Percentiles rank a stretch among this genome's conserved stretches.
These are phyloP conservation scores for Sula dactylatra DNA, from an alignment of 2,113 vertebrate species.

Conservation along the genomic window DNA sequence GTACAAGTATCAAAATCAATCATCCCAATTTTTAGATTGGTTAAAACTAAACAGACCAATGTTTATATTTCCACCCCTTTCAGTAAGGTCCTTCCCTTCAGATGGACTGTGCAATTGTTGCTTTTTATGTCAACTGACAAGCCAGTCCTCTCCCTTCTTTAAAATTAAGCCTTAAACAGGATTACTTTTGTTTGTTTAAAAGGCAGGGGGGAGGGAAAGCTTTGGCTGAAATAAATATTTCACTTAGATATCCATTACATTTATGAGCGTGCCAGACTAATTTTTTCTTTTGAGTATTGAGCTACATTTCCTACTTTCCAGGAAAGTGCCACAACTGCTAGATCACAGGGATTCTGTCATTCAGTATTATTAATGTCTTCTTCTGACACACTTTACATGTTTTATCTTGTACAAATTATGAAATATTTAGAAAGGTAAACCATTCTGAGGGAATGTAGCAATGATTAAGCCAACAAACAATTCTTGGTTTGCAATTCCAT, in stretches of 20 bases:
- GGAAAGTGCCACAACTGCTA: background rate
- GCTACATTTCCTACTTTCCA: background rate
- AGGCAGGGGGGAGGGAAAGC: background rate
- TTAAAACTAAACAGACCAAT: background rate
- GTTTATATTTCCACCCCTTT: background rate
- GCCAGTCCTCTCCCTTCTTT: background rate
- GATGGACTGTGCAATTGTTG: background rate
- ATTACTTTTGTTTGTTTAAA: background rate
- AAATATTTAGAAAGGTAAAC: background rate
- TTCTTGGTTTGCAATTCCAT: background rate
- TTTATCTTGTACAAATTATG: background rate
- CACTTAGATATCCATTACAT: background rate
- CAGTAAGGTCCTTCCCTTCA: background rate
- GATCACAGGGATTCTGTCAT: background rate
- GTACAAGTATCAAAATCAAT: background rate
- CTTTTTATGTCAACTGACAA: background rate
- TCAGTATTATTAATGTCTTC: background rate
- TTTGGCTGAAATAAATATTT: conserved; percentile 10
- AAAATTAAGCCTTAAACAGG: background rate
- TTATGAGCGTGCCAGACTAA: background rate
- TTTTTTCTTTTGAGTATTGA: background rate
- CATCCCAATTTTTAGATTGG: background rate
- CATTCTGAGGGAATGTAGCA: background rate
- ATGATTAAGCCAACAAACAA: background rate
- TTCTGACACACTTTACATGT: background rate